Evolutionary conservation across 2,888 invertebrate genomes (phyloP), one percentile per base, ranked within the genome.

Genomic region (Anarsia innoxiella): DNA sequence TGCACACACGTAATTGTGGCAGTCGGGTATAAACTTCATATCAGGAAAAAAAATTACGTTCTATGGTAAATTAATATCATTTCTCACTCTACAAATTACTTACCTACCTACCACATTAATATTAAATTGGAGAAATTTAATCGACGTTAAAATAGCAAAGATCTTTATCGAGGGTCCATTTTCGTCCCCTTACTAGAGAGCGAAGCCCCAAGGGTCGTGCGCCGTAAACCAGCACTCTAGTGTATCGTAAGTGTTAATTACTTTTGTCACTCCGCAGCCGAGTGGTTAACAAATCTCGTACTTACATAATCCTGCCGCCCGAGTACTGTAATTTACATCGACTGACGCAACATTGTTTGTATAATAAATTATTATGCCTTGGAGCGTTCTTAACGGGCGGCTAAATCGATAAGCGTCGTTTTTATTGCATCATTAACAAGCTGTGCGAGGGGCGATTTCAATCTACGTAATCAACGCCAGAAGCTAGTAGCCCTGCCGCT

Each of bases 371-470:
- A 74, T 74, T 67, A 70, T 71, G 68, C 68, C 76, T 76, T 69
- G 56, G 57, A 75, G 71, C 69, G 66, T 67, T 74, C 72, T 78
- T 74, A 74, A 73, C 72, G 67, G 73, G 65, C 65, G 66, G 69
- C 68, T 75, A 70, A 75, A 74, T 79, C 78, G 78, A 80, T 80
- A 79, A 77, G 75, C 69, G 71, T 67, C 71, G 69, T 76, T 78
- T 78, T 83, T 82, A 83, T 82, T 74, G 73, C 80, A 75, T 74
- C 77, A 82, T 82, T 83, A 80, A 78, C 73, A 66, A 65, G 66
- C 71, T 53, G 55, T 63, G 62, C 69, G 70, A 70, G 77, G 70
- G 73, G 70, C 66, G 76, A 79, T 82, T 74, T 72, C 69, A 77
- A 80, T 80, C 77, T 77, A 64, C 65, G 74, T 75, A 76, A 78